Evolutionary conservation across 2,888 invertebrate genomes (phyloP), one percentile per base, ranked within the genome.

Genomic region (Drosophila picticornis): DNA sequence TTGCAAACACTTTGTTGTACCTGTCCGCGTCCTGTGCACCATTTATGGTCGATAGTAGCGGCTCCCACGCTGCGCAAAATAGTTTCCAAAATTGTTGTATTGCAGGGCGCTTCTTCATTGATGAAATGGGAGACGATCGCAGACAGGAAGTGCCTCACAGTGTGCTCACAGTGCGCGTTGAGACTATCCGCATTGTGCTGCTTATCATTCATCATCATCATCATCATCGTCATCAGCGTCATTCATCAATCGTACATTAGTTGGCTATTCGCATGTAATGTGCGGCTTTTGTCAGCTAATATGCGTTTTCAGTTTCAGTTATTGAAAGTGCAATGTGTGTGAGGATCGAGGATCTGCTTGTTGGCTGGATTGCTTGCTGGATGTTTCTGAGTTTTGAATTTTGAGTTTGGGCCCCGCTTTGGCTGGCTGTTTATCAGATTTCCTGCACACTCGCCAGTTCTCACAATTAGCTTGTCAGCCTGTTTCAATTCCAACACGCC

Each of bases 61-160:
- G 84, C 90, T 89, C 89, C 89, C 89, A 89, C 89, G 91, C 84
- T 80, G 74, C 50, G 68, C 72, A 67, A 68, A 84, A 69, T 71
- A 73, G 78, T 75, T 70, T 66, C 76, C 76, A 61, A 66, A 66
- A 55, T 61, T 56, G 56, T 29, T 56, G 50, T 25, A 34, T 52
- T 29, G 32, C 58, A 55, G 60, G 53, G 57, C 59, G 68, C 66
- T 71, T 52, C 55, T 63, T 62, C 83, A 90, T 88, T 88, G 75
- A 85, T 88, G 90, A 89, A 89, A 89, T 73, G 86, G 77, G 91
- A 89, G 90, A 87, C 70, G 61, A 34, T n/a, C 38, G 57, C 55
- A 57, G 72, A 72, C 84, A 84, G 84, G 84, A 84, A 84, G 74
- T 82, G 80, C 71, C 27, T 43, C 57, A 60, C 53, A 61, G 59